Conservation (phyloP, 2,113 vertebrate genomes). For the Campylomormyrus tamandua region DNA sequence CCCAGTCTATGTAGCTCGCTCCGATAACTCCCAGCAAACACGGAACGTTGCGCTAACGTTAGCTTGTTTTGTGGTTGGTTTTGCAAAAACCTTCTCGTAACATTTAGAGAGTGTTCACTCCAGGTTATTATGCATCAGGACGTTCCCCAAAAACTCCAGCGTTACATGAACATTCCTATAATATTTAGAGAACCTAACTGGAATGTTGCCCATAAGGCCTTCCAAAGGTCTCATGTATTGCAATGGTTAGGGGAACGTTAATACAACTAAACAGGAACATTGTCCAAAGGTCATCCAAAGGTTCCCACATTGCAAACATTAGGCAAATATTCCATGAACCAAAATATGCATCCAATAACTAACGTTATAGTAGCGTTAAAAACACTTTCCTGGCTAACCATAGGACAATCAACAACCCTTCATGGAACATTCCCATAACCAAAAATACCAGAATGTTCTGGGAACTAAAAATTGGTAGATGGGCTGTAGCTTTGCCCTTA, state of each 20-base stretch:
- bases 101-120: not conserved
- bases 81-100: not conserved
- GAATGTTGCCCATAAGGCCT: not conserved
- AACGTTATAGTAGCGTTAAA: not conserved
- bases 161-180: not conserved
- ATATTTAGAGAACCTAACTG: not conserved
- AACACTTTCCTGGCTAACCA: not conserved
- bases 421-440: not conserved
- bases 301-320: not conserved
- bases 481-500: not conserved
- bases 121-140: not conserved
- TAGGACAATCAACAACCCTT: not conserved
- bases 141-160: not conserved
- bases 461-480: not conserved
- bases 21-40: not conserved
- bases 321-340: not conserved
- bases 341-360: not conserved
- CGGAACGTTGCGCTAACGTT: not conserved
- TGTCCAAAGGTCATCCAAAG: not conserved
- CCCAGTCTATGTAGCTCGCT: not conserved
- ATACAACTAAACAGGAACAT: not conserved
- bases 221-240: not conserved
- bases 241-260: not conserved
- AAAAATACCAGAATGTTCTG: not conserved
- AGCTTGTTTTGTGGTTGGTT: not conserved